phyloP scores from a whole-genome alignment of 2,797 vertebrate genomes.

The Ctenochaetus hawaiiensis region DNA sequence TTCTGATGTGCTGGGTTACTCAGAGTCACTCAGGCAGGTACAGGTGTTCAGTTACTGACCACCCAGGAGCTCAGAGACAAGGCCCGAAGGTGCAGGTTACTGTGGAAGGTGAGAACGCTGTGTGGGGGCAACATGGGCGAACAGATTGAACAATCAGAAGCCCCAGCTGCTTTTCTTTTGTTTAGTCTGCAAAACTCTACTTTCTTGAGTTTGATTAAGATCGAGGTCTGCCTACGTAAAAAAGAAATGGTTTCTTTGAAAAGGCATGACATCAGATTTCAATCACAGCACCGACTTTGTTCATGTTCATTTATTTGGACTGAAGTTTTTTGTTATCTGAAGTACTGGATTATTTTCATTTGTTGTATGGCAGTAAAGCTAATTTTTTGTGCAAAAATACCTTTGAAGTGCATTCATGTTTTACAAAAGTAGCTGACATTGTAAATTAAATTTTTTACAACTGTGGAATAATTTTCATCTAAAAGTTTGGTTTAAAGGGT shows the following conservation, averaged over 20 bases:
- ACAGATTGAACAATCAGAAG: slow-evolving; percentile 58
- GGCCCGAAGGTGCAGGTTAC: slow-evolving; percentile 73
- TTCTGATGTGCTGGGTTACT: slow-evolving; percentile 55
- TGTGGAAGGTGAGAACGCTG: slow-evolving; percentile 78
- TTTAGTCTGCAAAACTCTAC: slow-evolving; percentile 34
- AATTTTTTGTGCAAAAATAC: not conserved
- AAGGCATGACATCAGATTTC: slow-evolving; percentile 9
- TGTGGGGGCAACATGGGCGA: slow-evolving; percentile 63
- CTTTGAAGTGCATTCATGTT: not conserved
- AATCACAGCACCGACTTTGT: slow-evolving; percentile 23
- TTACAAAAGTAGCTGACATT: not conserved
- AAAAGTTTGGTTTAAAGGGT: not conserved
- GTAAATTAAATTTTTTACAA: not conserved
- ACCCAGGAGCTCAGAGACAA: slow-evolving; percentile 62
- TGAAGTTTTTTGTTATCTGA: slow-evolving; percentile 1
- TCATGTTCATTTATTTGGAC: not conserved
- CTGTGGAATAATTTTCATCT: not conserved
- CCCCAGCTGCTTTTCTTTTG: slow-evolving; percentile 55
- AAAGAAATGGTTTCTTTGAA: slow-evolving; percentile 15
- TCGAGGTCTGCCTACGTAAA: slow-evolving; percentile 4
- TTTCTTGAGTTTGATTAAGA: slow-evolving; percentile 51
- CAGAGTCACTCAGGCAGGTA: slow-evolving; percentile 57
- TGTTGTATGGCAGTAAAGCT: not conserved
- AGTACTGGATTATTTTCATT: not conserved
- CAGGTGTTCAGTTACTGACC: slow-evolving; percentile 78